A percentile compares a stretch with the other conserved stretches of the same genome.
phyloP scores from a whole-genome alignment of 2,113 vertebrate genomes.

The Scomber japonicus region DNA sequence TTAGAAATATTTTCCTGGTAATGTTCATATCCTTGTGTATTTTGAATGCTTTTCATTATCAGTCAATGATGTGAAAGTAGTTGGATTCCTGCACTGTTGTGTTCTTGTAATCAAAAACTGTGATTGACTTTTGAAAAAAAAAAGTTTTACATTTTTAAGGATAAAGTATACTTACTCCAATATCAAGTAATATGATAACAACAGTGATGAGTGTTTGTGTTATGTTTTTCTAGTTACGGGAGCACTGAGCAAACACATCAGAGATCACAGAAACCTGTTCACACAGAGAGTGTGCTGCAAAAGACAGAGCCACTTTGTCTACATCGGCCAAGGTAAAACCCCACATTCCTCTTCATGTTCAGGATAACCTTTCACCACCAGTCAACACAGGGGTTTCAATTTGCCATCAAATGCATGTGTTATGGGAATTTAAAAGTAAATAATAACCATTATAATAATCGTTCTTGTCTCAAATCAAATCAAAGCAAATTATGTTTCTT shows the following conservation, averaged over 20 bases:
- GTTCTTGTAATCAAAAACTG: not conserved
- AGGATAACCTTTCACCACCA: not conserved
- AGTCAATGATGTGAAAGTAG: not conserved
- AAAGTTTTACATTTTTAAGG: no score
- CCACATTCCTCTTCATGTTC: not conserved
- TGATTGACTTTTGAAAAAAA: not conserved
- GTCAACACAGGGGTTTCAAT: not conserved
- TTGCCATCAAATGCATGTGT: not conserved
- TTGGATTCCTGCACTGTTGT: not conserved
- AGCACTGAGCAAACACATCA: slow-evolving; percentile 51
- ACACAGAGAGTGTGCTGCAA: slow-evolving; percentile 85
- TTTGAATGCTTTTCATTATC: not conserved
- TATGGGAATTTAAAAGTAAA: not conserved
- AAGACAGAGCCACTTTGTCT: slow-evolving; percentile 83
- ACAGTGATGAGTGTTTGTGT: slow-evolving; percentile 3
- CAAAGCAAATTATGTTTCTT: not conserved
- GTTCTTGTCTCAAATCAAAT: not conserved
- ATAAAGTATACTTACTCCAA: not conserved
- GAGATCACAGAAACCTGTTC: slow-evolving; percentile 78
- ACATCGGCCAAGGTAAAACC: slow-evolving; percentile 80
- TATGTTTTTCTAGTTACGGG: slow-evolving; percentile 63
- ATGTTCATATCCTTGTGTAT: no score
- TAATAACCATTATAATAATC: not conserved
- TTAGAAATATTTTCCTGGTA: no score
- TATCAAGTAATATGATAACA: not conserved